A percentile compares a stretch with the other conserved stretches of the same genome.
Evolutionary conservation across 2,888 invertebrate species (phyloP).

Genomic region (Tanytarsus gracilentus): DNA sequence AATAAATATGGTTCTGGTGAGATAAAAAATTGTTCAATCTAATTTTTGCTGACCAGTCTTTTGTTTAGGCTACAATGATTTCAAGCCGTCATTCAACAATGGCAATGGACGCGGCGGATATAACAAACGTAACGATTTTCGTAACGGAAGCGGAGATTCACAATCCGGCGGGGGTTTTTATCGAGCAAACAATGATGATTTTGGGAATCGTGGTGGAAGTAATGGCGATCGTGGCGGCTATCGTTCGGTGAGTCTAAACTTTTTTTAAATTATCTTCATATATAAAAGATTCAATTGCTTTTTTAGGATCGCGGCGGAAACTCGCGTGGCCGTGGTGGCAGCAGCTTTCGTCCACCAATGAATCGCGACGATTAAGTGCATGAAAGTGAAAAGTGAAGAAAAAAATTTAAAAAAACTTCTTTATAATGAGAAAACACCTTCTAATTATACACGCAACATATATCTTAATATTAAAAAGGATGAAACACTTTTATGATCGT

Average conservation of each 20-base stretch:
- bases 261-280: not conserved
- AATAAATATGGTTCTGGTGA: constrained; percentile 27
- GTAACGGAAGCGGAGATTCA: constrained; percentile 17
- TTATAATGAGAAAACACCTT: not conserved
- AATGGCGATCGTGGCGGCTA: no score
- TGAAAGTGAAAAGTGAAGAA: not conserved
- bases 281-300: not conserved
- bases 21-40: not conserved
- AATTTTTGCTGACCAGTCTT: not conserved
- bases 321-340: constrained; percentile 32
- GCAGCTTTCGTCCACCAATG: constrained; percentile 25
- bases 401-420: not conserved
- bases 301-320: constrained; percentile 23
- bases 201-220: constrained; percentile 16
- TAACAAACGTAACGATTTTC: constrained; percentile 20
- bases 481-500: constrained; percentile 14
- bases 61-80: constrained; percentile 24
- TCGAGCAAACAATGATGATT: constrained; percentile 14
- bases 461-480: no score
- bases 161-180: constrained; percentile 16
- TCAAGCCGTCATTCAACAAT: constrained; percentile 17
- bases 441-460: not conserved
- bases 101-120: constrained; percentile 9
- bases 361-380: constrained; percentile 15
- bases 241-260: constrained; percentile 3